Evolutionary conservation across 2,888 invertebrate genomes (phyloP).

Genomic region (Invenusta paracnida): DNA sequence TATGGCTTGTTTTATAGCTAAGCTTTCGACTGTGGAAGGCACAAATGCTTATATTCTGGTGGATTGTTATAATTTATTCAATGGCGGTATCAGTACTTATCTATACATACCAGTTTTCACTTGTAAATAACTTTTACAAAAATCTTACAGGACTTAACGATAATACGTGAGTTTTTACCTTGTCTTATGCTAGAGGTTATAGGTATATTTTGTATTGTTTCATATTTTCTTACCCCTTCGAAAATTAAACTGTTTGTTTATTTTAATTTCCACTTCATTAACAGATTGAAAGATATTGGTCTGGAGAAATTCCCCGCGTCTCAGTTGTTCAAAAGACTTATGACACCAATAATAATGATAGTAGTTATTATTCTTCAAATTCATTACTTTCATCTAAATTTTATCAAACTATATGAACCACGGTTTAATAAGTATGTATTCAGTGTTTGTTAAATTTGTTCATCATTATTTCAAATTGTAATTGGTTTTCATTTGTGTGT

Average conservation of each 20-base stretch:
- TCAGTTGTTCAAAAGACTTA: conserved; percentile 78
- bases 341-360: conserved; percentile 90
- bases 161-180: too few relatives aligned
- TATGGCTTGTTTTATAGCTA: conserved; percentile 66
- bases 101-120: conserved; percentile 87
- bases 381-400: conserved; percentile 93
- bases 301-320: conserved; percentile 75
- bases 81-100: conserved; percentile 87
- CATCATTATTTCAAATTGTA: too few relatives aligned
- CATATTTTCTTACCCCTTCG: too few relatives aligned
- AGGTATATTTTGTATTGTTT: too few relatives aligned
- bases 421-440: not conserved
- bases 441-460: too few relatives aligned
- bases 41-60: conserved; percentile 89
- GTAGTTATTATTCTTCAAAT: conserved; percentile 90
- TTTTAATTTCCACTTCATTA: too few relatives aligned
- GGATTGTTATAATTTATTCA: conserved; percentile 88
- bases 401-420: conserved; percentile 64
- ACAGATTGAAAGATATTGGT: conserved; percentile 87
- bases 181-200: too few relatives aligned
- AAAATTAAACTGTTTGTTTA: too few relatives aligned
- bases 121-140: conserved; percentile 72
- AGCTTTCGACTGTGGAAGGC: conserved; percentile 85
- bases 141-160: too few relatives aligned
- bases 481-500: too few relatives aligned